Percentiles rank a stretch among this genome's conserved stretches.
These are phyloP conservation scores for Drosophila busckii DNA, from an alignment of 1,140 invertebrate genomes.

Conservation along the genomic window DNA sequence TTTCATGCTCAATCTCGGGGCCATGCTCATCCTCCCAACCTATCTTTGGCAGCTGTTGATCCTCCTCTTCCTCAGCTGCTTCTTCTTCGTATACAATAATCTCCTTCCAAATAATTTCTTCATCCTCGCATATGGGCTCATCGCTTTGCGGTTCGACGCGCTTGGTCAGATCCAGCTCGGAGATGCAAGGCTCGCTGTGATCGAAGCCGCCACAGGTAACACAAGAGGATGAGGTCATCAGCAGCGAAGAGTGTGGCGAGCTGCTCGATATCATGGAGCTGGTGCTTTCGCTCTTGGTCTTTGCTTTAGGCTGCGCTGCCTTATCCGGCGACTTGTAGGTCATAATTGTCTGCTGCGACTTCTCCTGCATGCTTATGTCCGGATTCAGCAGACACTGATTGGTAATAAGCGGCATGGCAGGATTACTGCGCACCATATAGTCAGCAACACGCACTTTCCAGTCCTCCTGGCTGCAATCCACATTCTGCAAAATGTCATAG, in stretches of 20 bases:
- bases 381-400: conserved; percentile 49
- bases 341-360: conserved; percentile 44
- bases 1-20: neutral
- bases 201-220: conserved; percentile 65
- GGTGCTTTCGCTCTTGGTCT: conserved; percentile 14
- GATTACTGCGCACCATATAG: conserved; percentile 52
- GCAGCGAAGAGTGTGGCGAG: conserved; percentile 44
- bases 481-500: conserved; percentile 57
- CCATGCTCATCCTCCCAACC: neutral
- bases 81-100: conserved; percentile 59
- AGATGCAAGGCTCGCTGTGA: conserved; percentile 21
- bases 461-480: conserved; percentile 52
- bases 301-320: conserved; percentile 19
- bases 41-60: conserved; percentile 4
- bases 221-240: conserved; percentile 59
- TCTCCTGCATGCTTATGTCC: conserved; percentile 36
- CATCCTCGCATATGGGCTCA: conserved; percentile 47
- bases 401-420: conserved; percentile 38
- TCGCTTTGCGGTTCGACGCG: conserved; percentile 36
- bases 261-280: conserved; percentile 26
- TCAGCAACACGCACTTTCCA: conserved; percentile 62
- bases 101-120: conserved; percentile 62
- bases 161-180: conserved; percentile 47
- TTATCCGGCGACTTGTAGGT: conserved; percentile 28
- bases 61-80: conserved; percentile 69